Percentiles rank a stretch among this genome's conserved stretches.
phyloP scores from a whole-genome alignment of 1,140 invertebrate species.

The Pristionchus pacificus region DNA sequence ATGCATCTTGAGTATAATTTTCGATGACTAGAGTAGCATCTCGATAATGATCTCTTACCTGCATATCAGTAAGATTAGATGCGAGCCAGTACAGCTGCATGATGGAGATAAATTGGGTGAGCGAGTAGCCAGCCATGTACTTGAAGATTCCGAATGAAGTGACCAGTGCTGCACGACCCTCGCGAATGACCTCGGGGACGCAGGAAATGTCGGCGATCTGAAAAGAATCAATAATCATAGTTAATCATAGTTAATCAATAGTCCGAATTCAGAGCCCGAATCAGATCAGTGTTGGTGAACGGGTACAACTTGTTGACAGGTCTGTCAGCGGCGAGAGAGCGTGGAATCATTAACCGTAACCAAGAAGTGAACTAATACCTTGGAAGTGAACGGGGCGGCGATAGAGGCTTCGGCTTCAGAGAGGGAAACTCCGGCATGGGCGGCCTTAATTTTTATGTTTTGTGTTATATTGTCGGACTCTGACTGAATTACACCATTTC shows the following conservation, averaged over 20 bases:
- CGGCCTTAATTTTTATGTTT: too few relatives aligned
- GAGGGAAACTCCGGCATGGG: constrained; percentile 88
- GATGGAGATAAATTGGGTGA: constrained; percentile 88
- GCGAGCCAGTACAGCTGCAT: constrained; percentile 76
- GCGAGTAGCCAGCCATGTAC: constrained; percentile 90
- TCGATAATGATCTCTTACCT: constrained; percentile 3
- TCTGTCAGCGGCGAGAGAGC: constrained; percentile 87
- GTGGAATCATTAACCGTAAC: constrained; percentile 62
- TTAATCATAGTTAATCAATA: constrained; percentile 15
- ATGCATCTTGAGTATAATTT: not conserved
- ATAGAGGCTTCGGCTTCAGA: constrained; percentile 91
- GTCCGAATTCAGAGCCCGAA: constrained; percentile 66
- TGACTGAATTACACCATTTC: too few relatives aligned
- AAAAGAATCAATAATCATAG: constrained; percentile 1
- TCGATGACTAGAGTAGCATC: not conserved
- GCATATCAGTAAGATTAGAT: constrained; percentile 54
- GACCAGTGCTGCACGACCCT: constrained; percentile 86
- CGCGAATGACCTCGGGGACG: constrained; percentile 74
- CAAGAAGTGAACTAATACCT: constrained; percentile 54
- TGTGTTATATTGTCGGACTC: too few relatives aligned
- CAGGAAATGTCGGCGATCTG: constrained; percentile 75
- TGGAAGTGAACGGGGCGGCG: constrained; percentile 92
- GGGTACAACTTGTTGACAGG: constrained; percentile 96
- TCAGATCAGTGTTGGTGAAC: constrained; percentile 93
- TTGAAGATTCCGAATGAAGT: constrained; percentile 95